phyloP scores from a whole-genome alignment of 2,113 vertebrate species.

The Callithrix jacchus region DNA sequence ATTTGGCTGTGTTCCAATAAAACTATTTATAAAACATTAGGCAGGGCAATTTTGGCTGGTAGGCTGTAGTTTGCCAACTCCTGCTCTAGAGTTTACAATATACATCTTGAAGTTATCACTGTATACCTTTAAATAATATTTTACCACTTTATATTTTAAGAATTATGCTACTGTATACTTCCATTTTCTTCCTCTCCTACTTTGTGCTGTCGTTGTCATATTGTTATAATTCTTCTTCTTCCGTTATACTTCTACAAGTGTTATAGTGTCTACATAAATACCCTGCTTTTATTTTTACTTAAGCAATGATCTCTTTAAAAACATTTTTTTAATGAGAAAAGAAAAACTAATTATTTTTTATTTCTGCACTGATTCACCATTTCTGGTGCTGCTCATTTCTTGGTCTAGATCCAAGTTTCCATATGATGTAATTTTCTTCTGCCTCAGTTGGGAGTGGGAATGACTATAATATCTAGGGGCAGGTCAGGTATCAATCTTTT shows the following conservation, averaged over 20 bases:
- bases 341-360: neutral
- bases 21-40: conserved; percentile 2
- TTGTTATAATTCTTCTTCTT: neutral
- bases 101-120: neutral
- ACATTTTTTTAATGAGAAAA: neutral
- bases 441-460: neutral
- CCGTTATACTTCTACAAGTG: too few species aligned
- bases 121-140: neutral
- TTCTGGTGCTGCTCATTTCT: neutral
- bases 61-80: neutral
- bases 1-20: neutral
- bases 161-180: neutral
- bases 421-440: neutral
- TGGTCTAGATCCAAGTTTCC: neutral
- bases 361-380: neutral
- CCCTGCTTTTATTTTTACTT: neutral
- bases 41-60: neutral
- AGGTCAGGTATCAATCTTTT: neutral
- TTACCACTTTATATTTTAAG: neutral
- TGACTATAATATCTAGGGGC: neutral
- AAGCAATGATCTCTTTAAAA: neutral
- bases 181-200: neutral
- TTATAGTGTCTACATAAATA: neutral
- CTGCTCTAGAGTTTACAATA: neutral
- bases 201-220: neutral